These are phyloP conservation scores for Athrips mouffetella DNA, from an alignment of 2,888 invertebrate species.

Conservation along the genomic window DNA sequence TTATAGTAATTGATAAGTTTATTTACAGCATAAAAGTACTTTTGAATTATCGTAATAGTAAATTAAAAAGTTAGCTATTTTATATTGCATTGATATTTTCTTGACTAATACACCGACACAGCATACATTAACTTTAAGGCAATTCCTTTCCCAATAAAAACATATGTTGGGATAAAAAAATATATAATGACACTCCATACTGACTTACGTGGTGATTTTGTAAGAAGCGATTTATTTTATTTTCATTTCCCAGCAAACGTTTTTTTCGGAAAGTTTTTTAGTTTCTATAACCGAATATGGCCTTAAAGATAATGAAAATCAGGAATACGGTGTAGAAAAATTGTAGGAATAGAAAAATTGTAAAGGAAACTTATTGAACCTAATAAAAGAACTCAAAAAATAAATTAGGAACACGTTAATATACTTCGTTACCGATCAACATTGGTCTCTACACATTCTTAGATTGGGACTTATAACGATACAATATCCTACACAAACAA, in stretches of 20 bases:
- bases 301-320: too few relatives aligned
- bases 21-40: slow-evolving; percentile 51
- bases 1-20: slow-evolving; percentile 50
- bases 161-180: too few relatives aligned
- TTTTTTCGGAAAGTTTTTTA: too few relatives aligned
- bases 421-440: not conserved
- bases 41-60: slow-evolving; percentile 12
- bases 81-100: slow-evolving; percentile 18
- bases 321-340: too few relatives aligned
- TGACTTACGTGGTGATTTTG: too few relatives aligned
- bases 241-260: too few relatives aligned
- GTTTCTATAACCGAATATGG: too few relatives aligned
- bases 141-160: too few relatives aligned
- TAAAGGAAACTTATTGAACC: not conserved
- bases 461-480: slow-evolving; percentile 55
- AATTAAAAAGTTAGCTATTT: slow-evolving; percentile 18
- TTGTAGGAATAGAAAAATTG: not conserved
- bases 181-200: too few relatives aligned
- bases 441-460: slow-evolving; percentile 43
- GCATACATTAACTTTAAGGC: too few relatives aligned
- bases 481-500: slow-evolving; percentile 22
- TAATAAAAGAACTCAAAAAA: slow-evolving; percentile 1
- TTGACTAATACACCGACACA: too few relatives aligned
- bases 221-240: too few relatives aligned
- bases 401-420: not conserved